phyloP scores from a whole-genome alignment of 2,797 vertebrate species.

The Capromys pilorides region DNA sequence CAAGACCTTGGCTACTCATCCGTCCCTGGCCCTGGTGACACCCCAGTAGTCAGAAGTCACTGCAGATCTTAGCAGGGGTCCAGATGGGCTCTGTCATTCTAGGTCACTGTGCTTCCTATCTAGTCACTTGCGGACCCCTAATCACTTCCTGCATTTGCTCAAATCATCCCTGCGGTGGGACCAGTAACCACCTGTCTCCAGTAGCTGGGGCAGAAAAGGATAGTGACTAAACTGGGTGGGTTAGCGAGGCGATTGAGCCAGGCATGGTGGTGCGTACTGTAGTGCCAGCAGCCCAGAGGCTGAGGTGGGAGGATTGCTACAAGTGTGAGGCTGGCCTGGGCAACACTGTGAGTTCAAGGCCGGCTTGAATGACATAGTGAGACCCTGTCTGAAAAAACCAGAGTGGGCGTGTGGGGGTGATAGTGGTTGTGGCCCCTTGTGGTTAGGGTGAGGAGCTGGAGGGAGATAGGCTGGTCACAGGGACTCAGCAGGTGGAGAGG shows the following conservation, averaged over 20 bases:
- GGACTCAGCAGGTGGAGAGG: background rate
- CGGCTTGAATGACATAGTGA: background rate
- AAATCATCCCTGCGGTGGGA: background rate
- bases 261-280: background rate
- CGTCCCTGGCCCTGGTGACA: background rate
- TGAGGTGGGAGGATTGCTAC: background rate
- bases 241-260: background rate
- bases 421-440: rapidly evolving
- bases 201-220: background rate
- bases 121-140: background rate
- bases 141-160: background rate
- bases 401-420: background rate
- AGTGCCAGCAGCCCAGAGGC: background rate
- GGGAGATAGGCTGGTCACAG: background rate
- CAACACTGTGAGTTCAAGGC: background rate
- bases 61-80: background rate
- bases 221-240: background rate
- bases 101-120: background rate
- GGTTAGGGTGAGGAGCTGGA: no score
- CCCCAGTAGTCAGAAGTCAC: background rate
- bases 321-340: background rate
- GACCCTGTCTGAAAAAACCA: background rate
- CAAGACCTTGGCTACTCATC: background rate
- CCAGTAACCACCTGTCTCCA: background rate
- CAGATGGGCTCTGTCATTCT: no score